Evolutionary conservation across 2,888 invertebrate species (phyloP).

Genomic region (Stegophylla sp.): DNA sequence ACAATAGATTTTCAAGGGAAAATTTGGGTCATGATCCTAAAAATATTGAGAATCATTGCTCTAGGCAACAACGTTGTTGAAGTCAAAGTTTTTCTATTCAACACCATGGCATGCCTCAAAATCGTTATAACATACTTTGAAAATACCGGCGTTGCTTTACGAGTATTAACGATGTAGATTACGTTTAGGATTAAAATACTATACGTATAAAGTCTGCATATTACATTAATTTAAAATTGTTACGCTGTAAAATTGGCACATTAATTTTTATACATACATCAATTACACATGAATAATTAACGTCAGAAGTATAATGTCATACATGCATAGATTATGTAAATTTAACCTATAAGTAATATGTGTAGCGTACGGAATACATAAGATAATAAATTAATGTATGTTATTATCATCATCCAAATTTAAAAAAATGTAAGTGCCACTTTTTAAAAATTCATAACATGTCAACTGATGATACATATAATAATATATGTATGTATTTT

Average conservation of each 20-base stretch:
- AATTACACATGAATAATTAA: not conserved
- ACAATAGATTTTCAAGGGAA: too few species aligned
- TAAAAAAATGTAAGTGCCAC: too few species aligned
- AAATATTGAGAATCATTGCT: too few species aligned
- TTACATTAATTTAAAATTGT: not conserved
- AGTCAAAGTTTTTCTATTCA: not conserved
- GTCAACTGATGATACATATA: too few species aligned
- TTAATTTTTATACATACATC: not conserved
- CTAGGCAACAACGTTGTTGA: conserved; percentile 11
- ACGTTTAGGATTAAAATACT: too few species aligned
- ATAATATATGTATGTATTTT: too few species aligned
- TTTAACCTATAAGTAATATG: not conserved
- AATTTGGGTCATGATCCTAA: too few species aligned
- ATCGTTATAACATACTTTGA: not conserved
- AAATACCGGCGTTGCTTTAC: not conserved
- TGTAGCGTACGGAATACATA: too few species aligned
- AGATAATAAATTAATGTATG: too few species aligned
- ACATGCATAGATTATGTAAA: not conserved
- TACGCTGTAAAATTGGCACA: not conserved
- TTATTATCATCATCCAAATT: too few species aligned
- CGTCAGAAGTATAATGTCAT: not conserved
- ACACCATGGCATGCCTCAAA: not conserved
- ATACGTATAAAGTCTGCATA: not conserved
- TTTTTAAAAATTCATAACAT: too few species aligned
- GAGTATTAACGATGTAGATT: too few species aligned